Percentiles rank a stretch among this genome's conserved stretches.
Conservation (phyloP, 1,140 invertebrate genomes). For the Paralvinella palmiformis region DNA sequence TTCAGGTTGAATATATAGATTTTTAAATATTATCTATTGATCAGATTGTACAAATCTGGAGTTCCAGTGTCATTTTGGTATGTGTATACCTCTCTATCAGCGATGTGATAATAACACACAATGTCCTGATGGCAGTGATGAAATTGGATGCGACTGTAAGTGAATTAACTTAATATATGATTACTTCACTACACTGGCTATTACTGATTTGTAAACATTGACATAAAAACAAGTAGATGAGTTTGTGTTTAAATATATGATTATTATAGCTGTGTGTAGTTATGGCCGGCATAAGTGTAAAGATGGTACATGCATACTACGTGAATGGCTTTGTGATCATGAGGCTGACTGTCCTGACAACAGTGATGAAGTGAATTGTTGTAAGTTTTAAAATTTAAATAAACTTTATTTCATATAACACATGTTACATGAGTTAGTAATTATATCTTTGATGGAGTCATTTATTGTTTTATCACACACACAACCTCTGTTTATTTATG, state of each 20-base stretch:
- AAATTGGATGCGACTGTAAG: conserved; percentile 21
- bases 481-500: background rate
- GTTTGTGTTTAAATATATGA: background rate
- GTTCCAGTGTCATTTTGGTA: conserved; percentile 20
- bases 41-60: conserved; percentile 19
- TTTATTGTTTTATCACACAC: too few relatives aligned
- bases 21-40: conserved; percentile 1
- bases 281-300: conserved; percentile 21
- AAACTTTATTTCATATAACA: too few relatives aligned
- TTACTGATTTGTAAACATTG: background rate
- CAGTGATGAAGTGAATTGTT: conserved; percentile 27
- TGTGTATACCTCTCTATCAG: conserved; percentile 17
- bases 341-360: conserved; percentile 27
- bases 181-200: background rate
- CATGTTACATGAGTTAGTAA: too few relatives aligned
- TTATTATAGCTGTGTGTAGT: conserved; percentile 21
- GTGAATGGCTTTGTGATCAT: conserved; percentile 32
- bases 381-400: too few relatives aligned
- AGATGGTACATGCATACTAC: conserved; percentile 30
- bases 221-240: background rate
- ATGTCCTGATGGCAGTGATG: conserved; percentile 26
- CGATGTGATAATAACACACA: conserved; percentile 25
- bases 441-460: too few relatives aligned
- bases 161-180: background rate
- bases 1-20: background rate